Percentiles rank a stretch among this genome's conserved stretches.
phyloP scores from a whole-genome alignment of 2,797 vertebrate species.

The Microctenopoma stevenorrisi region DNA sequence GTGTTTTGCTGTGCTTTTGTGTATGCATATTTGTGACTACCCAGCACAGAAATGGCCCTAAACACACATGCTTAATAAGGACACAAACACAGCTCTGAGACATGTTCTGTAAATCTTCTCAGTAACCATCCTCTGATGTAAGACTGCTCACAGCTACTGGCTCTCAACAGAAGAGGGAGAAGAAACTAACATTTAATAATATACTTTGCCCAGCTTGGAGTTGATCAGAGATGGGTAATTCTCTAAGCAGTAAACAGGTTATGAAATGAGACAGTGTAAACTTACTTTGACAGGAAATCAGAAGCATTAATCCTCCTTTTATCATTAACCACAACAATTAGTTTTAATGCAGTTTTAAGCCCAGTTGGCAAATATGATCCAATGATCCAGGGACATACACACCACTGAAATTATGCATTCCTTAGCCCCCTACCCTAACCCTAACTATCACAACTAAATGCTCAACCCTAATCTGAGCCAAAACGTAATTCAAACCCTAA shows the following conservation, averaged over 20 bases:
- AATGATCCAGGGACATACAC: too few relatives aligned
- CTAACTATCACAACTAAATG: too few relatives aligned
- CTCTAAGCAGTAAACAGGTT: conserved; percentile 36
- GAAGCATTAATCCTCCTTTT: conserved; percentile 12
- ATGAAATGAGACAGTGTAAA: conserved; percentile 26
- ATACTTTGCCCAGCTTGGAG: conserved; percentile 27
- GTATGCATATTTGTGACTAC: conserved; percentile 14
- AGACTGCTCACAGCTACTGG: conserved; percentile 21
- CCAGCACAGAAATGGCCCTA: conserved; percentile 16
- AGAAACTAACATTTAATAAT: conserved; percentile 1
- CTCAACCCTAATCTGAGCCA: too few relatives aligned
- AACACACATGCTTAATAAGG: conserved; percentile 22
- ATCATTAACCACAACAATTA: conserved; percentile 36
- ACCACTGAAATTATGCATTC: too few relatives aligned
- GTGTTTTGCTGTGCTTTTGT: conserved; percentile 7
- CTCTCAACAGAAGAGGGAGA: conserved; percentile 6
- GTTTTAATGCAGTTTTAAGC: conserved; percentile 50
- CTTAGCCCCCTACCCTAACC: too few relatives aligned
- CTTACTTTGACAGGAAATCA: background rate
- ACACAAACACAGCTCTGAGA: conserved; percentile 26
- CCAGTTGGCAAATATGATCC: conserved; percentile 20
- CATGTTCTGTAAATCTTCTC: conserved; percentile 32
- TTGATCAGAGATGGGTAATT: conserved; percentile 37
- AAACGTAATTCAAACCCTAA: too few relatives aligned
- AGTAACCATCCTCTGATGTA: conserved; percentile 22